Evolutionary conservation across 2,797 vertebrate genomes (phyloP).

Genomic region (Amazona ochrocephala): DNA sequence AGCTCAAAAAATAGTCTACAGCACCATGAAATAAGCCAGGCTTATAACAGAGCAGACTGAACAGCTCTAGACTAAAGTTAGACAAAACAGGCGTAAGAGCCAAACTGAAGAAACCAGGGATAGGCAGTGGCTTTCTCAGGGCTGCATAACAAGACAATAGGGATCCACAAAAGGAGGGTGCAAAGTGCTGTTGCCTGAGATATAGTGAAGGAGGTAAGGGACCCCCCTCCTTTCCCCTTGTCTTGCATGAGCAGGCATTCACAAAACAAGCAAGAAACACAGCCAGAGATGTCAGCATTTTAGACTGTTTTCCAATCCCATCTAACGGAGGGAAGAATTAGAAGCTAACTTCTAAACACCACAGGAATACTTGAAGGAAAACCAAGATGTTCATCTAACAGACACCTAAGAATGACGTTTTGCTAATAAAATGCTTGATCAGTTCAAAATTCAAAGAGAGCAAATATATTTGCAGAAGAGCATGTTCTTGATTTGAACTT

Average conservation of each 20-base stretch:
- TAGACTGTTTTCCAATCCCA: neutral
- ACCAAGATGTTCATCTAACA: neutral
- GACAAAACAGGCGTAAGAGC: neutral
- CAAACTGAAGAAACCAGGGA: neutral
- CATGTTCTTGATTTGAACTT: neutral
- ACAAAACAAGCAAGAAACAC: neutral
- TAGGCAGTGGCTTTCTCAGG: neutral
- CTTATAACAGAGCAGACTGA: neutral
- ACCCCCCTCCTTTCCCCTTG: neutral
- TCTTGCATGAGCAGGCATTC: neutral
- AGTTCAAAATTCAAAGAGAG: neutral
- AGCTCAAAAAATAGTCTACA: neutral
- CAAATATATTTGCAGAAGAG: neutral
- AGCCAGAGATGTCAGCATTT: neutral
- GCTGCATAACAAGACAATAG: rapidly evolving
- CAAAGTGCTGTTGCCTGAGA: neutral
- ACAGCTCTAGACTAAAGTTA: neutral
- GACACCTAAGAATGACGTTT: neutral
- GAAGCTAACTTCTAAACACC: neutral
- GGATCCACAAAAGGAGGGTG: neutral
- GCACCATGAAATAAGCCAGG: neutral
- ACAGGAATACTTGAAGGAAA: neutral
- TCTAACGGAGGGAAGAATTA: neutral
- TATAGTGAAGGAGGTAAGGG: neutral
- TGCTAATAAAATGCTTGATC: neutral